Base-by-base conservation (phyloP, 2,888 invertebrate species). In the Aphidoletes aphidimyza region DNA sequence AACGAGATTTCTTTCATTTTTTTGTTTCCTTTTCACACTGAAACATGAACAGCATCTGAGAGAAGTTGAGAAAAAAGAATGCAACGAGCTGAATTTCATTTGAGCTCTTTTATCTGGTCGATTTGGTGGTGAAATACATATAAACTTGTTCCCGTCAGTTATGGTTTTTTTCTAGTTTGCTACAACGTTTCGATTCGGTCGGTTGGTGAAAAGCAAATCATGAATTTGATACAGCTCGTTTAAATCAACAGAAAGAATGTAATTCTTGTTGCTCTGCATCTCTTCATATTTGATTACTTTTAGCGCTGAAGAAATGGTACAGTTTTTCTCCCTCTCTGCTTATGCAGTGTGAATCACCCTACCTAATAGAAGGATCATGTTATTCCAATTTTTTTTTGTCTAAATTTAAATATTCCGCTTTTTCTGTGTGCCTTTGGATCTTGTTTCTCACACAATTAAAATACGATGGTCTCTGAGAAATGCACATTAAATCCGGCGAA, bases 311-410 rank as follows among this genome's bases (percentile, higher is more conserved):
- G 69, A 69, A 30, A 69, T 69, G 54, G 54, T 26, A 22, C 11
- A 54, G 22, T 30, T 30, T 69, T 69, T n/a, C 26, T 17, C n/a
- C 37, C 36, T 36, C 78, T 17, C 78, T 78, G 9, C 22, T 6
- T 81, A 6, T 54, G 3, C 54, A 54, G 37, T 81, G 22, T 81
- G 37, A 81, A 81, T 81, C 81, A 37, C 81, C 81, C 81, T 81
- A 81, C 37, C 37, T 81, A 81, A 81, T 81, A 22, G 81, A 37
- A 37, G 81, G 36, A 81, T 81, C 81, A 81, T 37, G 81, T 81
- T 26, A 36, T 69, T 34, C 34, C 34, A 69, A 37, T 81, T 81
- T 81, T 81, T 54, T 54, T 54, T 54, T 54, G 5, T 54, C 22
- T 54, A 11, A n/a, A 81, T 81, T 81, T 81, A 37, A 81, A 81